Conservation (phyloP, 2,113 vertebrate genomes). For the Mesoclemmys tuberculata region DNA sequence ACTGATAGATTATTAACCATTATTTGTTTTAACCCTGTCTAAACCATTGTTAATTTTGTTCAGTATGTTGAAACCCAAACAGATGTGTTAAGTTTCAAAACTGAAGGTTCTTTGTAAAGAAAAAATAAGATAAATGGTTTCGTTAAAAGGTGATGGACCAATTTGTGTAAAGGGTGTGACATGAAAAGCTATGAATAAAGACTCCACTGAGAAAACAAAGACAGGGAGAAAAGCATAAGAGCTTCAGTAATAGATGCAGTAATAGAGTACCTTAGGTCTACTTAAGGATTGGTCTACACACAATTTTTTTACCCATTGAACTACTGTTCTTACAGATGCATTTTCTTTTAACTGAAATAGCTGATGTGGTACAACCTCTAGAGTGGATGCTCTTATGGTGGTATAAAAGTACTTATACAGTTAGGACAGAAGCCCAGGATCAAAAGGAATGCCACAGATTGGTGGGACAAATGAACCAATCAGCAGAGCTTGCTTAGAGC, state of each 20-base stretch:
- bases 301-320: not conserved
- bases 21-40: no score
- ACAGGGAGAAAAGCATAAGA: not conserved
- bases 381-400: not conserved
- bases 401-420: not conserved
- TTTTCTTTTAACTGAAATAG: not conserved
- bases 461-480: no score
- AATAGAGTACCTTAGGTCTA: not conserved
- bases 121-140: no score
- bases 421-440: no score
- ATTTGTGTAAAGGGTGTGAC: not conserved
- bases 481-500: no score
- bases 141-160: no score
- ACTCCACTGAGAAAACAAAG: not conserved
- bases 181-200: not conserved
- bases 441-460: no score
- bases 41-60: no score
- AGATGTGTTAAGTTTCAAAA: no score
- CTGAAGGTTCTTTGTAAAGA: no score
- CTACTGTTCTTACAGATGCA: not conserved
- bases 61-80: no score
- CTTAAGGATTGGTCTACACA: not conserved
- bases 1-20: no score
- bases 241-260: not conserved
- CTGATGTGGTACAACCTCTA: not conserved